A percentile compares a stretch with the other conserved stretches of the same genome.
Evolutionary conservation across 2,797 vertebrate genomes (phyloP).

Genomic region (Acridotheres tristis): DNA sequence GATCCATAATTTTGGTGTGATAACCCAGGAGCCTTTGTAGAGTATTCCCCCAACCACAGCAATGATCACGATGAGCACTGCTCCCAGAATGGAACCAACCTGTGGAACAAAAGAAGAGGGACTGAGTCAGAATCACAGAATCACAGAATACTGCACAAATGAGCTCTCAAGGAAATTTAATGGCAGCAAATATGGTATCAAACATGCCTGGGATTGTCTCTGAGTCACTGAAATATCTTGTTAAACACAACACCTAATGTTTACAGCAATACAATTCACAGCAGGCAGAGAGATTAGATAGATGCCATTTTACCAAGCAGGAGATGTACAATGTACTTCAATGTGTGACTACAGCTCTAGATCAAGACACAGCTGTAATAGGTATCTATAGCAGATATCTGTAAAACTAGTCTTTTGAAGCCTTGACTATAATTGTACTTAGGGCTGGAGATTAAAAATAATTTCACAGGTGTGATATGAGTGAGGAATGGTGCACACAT

Average conservation of each 20-base stretch:
- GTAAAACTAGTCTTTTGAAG: background rate
- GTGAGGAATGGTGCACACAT: background rate
- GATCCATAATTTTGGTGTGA: slow-evolving; percentile 88
- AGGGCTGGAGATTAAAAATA: background rate
- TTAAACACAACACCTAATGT: background rate
- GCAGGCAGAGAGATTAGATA: background rate
- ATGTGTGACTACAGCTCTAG: background rate
- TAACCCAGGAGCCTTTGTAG: slow-evolving; percentile 91
- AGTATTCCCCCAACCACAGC: slow-evolving; percentile 91
- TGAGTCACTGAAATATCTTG: background rate
- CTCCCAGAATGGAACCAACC: slow-evolving; percentile 87
- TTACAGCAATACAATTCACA: background rate
- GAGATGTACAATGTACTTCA: background rate
- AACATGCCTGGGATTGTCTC: background rate
- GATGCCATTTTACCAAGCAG: background rate
- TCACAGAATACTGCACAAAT: background rate
- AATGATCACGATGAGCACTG: slow-evolving; percentile 82
- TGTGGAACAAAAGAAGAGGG: slow-evolving; percentile 51
- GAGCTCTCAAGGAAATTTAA: background rate
- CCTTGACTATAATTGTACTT: background rate
- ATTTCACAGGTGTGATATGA: background rate
- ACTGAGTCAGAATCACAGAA: background rate
- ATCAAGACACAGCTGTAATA: background rate
- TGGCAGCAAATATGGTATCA: background rate
- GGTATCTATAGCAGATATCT: background rate